Base-by-base conservation (phyloP, 2,888 invertebrate genomes). In the Selenia dentaria region DNA sequence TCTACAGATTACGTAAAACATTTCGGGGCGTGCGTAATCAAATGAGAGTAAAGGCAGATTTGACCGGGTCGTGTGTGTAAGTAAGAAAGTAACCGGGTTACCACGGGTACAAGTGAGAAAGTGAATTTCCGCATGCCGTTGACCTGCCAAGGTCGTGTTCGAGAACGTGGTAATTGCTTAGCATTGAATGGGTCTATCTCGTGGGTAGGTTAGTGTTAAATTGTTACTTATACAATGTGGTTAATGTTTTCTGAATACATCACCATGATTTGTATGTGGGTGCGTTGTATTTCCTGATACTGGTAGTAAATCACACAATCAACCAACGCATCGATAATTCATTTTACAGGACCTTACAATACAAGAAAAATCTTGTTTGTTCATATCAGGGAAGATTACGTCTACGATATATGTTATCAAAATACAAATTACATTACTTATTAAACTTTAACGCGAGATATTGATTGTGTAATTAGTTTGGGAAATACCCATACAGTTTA, bases 131-230 rank as follows among this genome's bases (percentile, higher is more conserved):
- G 49, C 43, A 41, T 59, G 60, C 60, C 55, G 46, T 54, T 66
- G 64, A 69, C 62, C 62, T 45, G 40, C 42, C 68, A 72, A 71
- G 71, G 71, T 67, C 71, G 67, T 51, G 51, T 20, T 58, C 41
- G 60, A 70, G 63, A 62, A 60, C 60, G 56, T 36, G 24, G 24
- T 25, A 33, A 45, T 38, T 42, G 37, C 43, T 46, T 40, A 31
- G 40, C 46, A 32, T 34, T 45, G 38, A 45, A 45, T 45, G 13
- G 37, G n/a, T 16, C 34, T 38, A 44, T 22, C 12, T 12, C 8
- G 8, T 8, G 36, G 32, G 16, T 40, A 14, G 22, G 29, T 29
- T 28, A 38, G 9, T 26, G 26, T 22, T 32, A 20, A 20, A 2
- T 5, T 10, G 10, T 10, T 10, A 3, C 3, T 4, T 9, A 10